A percentile compares a stretch with the other conserved stretches of the same genome.
phyloP scores from a whole-genome alignment of 2,888 invertebrate species.

The Ariolimax columbianus region DNA sequence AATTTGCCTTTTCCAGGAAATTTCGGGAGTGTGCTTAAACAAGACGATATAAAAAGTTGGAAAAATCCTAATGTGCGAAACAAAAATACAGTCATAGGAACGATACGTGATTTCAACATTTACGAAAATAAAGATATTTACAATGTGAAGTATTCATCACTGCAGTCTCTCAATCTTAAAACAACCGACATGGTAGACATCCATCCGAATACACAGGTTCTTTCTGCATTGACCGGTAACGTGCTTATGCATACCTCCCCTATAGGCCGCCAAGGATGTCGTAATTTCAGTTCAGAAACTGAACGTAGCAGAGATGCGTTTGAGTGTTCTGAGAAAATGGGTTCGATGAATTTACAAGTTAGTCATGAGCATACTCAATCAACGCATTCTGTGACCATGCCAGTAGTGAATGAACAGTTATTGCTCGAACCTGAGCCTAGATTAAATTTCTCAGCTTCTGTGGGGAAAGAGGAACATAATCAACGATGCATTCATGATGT shows the following conservation, averaged over 20 bases:
- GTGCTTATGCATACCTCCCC: neutral
- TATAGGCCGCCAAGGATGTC: neutral
- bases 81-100: neutral
- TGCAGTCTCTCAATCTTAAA: neutral
- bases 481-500: neutral
- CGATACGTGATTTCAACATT: neutral
- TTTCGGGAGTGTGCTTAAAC: neutral
- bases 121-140: neutral
- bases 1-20: neutral
- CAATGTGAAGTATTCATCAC: neutral
- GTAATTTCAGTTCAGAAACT: neutral
- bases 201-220: neutral
- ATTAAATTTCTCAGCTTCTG: neutral
- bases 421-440: neutral
- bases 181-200: neutral
- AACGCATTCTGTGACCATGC: neutral
- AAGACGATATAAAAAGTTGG: neutral
- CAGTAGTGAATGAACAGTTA: neutral
- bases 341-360: too few species aligned
- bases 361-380: neutral
- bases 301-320: too few species aligned
- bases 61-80: neutral
- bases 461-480: neutral
- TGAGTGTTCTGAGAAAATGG: too few species aligned
- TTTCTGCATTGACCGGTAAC: neutral